phyloP scores from a whole-genome alignment of 2,113 vertebrate species.

The Meles meles region DNA sequence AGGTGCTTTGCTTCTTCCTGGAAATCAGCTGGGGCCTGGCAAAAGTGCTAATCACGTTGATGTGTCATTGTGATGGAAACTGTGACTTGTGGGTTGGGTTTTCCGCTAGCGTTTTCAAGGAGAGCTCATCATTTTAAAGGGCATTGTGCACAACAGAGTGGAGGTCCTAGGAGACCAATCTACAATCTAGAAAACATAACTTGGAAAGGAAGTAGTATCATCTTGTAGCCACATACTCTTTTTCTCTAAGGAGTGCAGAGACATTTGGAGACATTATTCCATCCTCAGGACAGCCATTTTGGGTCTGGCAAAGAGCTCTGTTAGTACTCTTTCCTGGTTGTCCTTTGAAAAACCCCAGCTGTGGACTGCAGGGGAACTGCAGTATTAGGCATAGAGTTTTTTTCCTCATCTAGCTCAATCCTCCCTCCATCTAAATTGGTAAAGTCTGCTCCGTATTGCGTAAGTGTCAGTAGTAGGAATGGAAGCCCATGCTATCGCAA shows the following conservation, averaged over 20 bases:
- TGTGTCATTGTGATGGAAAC: conserved; percentile 45
- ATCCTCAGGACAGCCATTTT: not conserved
- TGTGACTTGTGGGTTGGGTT: not conserved
- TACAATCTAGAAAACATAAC: not conserved
- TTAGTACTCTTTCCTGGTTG: not conserved
- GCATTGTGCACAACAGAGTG: not conserved
- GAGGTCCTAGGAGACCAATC: conserved; percentile 12
- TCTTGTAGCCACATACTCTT: not conserved
- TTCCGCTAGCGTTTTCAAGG: not conserved
- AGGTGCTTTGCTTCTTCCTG: conserved; percentile 23
- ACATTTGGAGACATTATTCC: not conserved
- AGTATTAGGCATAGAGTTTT: not conserved
- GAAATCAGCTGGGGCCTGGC: conserved; percentile 30
- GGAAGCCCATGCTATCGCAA: not conserved
- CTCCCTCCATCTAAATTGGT: not conserved
- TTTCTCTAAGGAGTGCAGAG: not conserved
- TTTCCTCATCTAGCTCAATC: not conserved
- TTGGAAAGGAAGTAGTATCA: conserved; percentile 1
- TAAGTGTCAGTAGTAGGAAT: not conserved
- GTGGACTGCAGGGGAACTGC: not conserved
- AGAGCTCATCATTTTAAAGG: not conserved
- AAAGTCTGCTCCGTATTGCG: not conserved
- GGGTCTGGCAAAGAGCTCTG: not conserved
- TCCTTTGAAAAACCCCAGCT: not conserved
- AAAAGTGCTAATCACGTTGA: conserved; percentile 24